Evolutionary conservation across 2,888 invertebrate species (phyloP).

Genomic region (Himalopsyche japonica): DNA sequence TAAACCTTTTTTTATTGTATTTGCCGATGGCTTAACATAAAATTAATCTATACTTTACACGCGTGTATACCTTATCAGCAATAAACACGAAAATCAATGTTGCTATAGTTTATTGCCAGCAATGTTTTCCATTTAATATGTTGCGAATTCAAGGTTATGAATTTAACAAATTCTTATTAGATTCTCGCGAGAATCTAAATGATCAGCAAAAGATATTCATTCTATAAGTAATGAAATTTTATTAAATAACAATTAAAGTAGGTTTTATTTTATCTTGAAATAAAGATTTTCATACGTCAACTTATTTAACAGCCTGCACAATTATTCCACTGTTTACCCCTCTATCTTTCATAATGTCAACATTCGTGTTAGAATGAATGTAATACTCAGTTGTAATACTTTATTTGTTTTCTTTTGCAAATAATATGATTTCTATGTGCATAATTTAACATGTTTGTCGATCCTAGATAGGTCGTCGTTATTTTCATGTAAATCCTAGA

Average conservation of each 20-base stretch:
- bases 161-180: background rate
- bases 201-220: background rate
- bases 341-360: background rate
- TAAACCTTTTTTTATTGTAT: background rate
- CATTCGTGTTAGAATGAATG: background rate
- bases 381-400: background rate
- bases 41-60: background rate
- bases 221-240: background rate
- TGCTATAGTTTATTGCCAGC: constrained; percentile 20
- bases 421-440: background rate
- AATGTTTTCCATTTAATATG: constrained; percentile 9
- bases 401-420: background rate
- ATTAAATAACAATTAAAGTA: too few relatives aligned
- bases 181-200: background rate
- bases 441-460: too few relatives aligned
- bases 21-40: background rate
- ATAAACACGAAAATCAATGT: constrained; percentile 24
- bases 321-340: background rate
- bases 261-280: background rate
- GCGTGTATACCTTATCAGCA: constrained; percentile 14
- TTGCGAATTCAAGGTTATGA: constrained; percentile 29
- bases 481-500: too few relatives aligned
- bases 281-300: background rate
- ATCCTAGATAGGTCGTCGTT: too few relatives aligned
- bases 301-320: background rate